These are phyloP conservation scores for Rhagonycha fulva DNA, from an alignment of 2,888 invertebrate genomes.

Conservation along the genomic window DNA sequence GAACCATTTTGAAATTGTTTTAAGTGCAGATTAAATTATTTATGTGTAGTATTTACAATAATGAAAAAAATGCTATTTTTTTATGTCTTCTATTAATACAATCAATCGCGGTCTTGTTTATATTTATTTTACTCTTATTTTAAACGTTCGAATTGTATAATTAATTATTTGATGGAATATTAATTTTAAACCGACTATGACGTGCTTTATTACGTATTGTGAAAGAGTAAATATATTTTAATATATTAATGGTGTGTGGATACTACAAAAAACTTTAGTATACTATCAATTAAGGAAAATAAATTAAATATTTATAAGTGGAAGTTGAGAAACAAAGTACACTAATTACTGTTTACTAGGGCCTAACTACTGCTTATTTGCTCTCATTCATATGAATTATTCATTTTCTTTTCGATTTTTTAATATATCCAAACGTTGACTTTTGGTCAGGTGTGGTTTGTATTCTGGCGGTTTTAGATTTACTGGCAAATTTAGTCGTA, in stretches of 20 bases:
- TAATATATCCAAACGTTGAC: neutral
- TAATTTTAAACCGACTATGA: neutral
- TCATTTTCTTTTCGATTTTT: neutral
- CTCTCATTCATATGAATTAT: neutral
- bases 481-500: neutral
- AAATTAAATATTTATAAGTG: neutral
- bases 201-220: neutral
- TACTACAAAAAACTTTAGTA: neutral
- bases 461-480: neutral
- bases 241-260: neutral
- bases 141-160: neutral
- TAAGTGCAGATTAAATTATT: neutral
- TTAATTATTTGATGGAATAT: neutral
- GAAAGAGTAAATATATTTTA: neutral
- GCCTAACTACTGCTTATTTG: neutral
- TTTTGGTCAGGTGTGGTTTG: neutral
- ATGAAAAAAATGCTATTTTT: neutral
- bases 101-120: neutral
- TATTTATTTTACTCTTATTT: neutral
- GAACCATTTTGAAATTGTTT: neutral
- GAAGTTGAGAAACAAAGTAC: neutral
- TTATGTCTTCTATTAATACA: neutral
- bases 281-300: neutral
- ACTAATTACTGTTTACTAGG: neutral
- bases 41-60: neutral